These are phyloP conservation scores for Eurytoma californica DNA, from an alignment of 2,888 invertebrate genomes.

Conservation along the genomic window DNA sequence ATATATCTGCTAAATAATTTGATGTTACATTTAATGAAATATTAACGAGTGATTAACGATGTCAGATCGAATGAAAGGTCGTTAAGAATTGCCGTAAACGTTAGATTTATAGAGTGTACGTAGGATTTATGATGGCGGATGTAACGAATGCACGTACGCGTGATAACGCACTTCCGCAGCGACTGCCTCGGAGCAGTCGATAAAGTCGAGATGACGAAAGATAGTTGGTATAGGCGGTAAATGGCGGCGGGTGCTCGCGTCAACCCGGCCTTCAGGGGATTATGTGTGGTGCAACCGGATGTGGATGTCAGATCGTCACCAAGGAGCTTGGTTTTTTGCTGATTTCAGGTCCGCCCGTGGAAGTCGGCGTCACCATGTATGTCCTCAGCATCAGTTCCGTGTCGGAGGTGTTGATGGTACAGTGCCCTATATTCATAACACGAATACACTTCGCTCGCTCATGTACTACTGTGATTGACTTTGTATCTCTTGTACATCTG, in stretches of 20 bases:
- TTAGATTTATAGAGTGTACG: background rate
- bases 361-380: constrained; percentile 98
- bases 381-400: constrained; percentile 98
- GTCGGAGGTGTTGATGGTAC: constrained; percentile 98
- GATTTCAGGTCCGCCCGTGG: constrained; percentile 96
- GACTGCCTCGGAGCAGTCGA: too few relatives aligned
- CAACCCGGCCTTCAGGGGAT: constrained; percentile 8
- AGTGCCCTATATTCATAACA: constrained; percentile 64
- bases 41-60: background rate
- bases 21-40: background rate
- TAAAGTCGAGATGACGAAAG: too few relatives aligned
- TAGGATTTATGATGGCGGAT: background rate
- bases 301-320: constrained; percentile 40
- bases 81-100: background rate
- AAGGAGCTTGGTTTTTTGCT: constrained; percentile 67
- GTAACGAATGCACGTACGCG: background rate
- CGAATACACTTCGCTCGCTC: constrained; percentile 62
- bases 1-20: background rate
- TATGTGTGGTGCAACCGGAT: constrained; percentile 42
- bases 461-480: constrained; percentile 53
- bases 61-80: constrained; percentile 13
- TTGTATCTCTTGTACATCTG: constrained; percentile 46
- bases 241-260: background rate
- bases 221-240: too few relatives aligned
- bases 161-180: background rate